Conservation (phyloP, 2,113 vertebrate genomes). For the Podarcis raffonei region DNA sequence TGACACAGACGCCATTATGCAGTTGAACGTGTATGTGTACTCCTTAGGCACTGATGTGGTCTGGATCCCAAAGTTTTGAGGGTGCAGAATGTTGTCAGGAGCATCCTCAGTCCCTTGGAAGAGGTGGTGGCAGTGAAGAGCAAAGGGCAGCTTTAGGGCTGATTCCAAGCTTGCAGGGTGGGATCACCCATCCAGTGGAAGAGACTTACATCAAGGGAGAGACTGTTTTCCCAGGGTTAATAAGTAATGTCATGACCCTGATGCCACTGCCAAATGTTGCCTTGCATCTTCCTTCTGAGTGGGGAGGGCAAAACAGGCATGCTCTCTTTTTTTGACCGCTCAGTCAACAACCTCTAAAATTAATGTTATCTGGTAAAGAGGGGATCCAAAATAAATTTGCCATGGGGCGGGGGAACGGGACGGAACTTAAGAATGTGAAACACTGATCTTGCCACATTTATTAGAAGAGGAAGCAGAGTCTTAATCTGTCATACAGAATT, state of each 20-base stretch:
- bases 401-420: slow-evolving; percentile 61
- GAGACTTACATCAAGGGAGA: background rate
- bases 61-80: background rate
- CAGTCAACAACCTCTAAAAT: slow-evolving; percentile 75
- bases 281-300: background rate
- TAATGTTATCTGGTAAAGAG: slow-evolving; percentile 79
- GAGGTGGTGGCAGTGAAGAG: background rate
- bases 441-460: slow-evolving; percentile 73
- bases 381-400: slow-evolving; percentile 79
- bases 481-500: slow-evolving; percentile 79
- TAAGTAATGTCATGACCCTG: background rate
- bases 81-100: background rate
- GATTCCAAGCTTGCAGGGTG: background rate
- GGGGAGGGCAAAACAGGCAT: background rate
- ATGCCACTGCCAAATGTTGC: background rate
- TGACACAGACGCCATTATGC: no score
- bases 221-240: background rate
- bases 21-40: no score
- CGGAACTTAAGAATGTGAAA: slow-evolving; percentile 78
- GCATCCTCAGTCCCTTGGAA: background rate
- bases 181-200: background rate
- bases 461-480: slow-evolving; percentile 66
- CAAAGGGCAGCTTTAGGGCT: background rate
- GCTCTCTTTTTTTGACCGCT: slow-evolving; percentile 71
- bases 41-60: background rate